phyloP scores from a whole-genome alignment of 1,140 invertebrate genomes.

The Globodera ellingtonae region DNA sequence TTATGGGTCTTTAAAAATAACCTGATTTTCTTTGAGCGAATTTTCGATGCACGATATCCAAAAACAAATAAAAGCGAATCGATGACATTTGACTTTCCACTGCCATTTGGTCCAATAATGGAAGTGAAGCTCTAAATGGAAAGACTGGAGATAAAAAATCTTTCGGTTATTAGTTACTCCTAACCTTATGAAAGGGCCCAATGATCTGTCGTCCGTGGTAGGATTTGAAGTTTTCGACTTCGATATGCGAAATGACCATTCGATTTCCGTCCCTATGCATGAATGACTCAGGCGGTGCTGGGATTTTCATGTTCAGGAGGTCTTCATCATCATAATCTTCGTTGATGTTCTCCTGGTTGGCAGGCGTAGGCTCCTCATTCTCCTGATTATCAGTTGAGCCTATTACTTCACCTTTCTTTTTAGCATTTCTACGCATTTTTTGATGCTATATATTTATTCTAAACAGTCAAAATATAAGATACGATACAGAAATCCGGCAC shows the following conservation, averaged over 20 bases:
- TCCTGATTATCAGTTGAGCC: background rate
- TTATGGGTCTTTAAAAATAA: background rate
- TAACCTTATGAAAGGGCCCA: conserved; percentile 60
- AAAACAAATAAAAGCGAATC: conserved; percentile 96
- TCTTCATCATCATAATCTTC: conserved; percentile 33
- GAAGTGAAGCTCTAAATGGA: conserved; percentile 83
- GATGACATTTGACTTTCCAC: conserved; percentile 98
- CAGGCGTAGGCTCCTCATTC: background rate
- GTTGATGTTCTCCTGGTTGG: background rate
- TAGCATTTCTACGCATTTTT: background rate
- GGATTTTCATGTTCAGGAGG: conserved; percentile 43
- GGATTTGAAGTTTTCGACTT: conserved; percentile 94
- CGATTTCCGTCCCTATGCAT: conserved; percentile 66
- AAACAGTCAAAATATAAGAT: background rate
- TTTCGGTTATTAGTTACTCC: background rate
- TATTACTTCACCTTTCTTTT: background rate
- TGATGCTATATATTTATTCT: background rate
- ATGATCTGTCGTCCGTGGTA: conserved; percentile 76
- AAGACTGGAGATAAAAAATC: background rate
- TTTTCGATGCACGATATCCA: conserved; percentile 84
- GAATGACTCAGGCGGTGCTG: conserved; percentile 10
- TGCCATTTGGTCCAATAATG: conserved; percentile 98
- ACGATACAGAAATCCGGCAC: too few species aligned
- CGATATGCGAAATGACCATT: conserved; percentile 87
- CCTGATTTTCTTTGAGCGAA: conserved; percentile 89